Conservation (phyloP, 2,113 vertebrate genomes). For the Phaethornis superciliosus region DNA sequence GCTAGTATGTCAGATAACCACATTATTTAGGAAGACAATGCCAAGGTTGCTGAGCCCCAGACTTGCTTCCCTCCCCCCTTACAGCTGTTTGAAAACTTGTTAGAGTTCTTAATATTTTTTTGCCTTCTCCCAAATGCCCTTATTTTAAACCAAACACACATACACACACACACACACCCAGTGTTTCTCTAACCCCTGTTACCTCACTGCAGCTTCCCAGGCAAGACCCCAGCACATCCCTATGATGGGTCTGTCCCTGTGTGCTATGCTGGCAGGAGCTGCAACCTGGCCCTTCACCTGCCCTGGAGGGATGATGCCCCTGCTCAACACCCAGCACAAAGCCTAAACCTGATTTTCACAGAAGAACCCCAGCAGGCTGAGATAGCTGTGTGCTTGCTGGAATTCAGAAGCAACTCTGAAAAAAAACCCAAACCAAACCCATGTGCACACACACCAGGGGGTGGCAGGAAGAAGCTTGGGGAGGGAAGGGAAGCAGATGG, state of each 20-base stretch:
- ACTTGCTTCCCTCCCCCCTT: not conserved
- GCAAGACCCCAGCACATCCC: not conserved
- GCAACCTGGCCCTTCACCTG: not conserved
- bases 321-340: not conserved
- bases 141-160: not conserved
- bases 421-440: not conserved
- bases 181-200: not conserved
- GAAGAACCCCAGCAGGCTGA: not conserved
- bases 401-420: not conserved
- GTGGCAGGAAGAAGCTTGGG: constrained; percentile 20
- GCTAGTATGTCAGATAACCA: not conserved
- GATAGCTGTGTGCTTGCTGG: not conserved
- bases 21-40: not conserved
- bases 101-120: not conserved
- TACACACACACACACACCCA: rapidly evolving
- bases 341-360: not conserved
- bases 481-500: constrained; percentile 63
- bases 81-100: not conserved
- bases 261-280: not conserved
- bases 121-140: not conserved
- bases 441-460: not conserved
- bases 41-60: not conserved
- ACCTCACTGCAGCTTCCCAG: not conserved
- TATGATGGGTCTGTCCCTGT: rapidly evolving
- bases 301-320: not conserved